These are phyloP conservation scores for Sarotherodon lohbergeri DNA, from an alignment of 2,113 vertebrate genomes.

Conservation along the genomic window DNA sequence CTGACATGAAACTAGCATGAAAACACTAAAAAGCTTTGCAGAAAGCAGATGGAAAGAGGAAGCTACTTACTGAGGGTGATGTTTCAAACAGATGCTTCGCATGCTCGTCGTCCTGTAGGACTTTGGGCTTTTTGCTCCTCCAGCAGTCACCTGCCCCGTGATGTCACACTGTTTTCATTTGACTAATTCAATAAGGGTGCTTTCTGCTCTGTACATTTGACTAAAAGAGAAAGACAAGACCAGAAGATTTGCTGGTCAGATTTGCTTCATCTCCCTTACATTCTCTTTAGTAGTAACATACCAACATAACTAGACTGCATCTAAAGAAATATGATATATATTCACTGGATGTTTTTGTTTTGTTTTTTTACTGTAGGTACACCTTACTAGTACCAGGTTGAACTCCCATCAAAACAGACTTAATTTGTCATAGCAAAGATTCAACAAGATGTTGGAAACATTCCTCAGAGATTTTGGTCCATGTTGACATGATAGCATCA, in stretches of 20 bases:
- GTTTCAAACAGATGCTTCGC: not conserved
- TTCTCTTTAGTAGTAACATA: not conserved
- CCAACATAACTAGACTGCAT: not conserved
- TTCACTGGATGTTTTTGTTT: not conserved
- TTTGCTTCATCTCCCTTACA: not conserved
- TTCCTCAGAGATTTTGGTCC: not conserved
- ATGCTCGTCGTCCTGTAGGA: not conserved
- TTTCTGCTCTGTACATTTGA: not conserved
- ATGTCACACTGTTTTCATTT: slow-evolving; percentile 62
- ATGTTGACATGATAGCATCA: not conserved
- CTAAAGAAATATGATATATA: not conserved
- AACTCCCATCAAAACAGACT: not conserved
- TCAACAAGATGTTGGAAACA: not conserved
- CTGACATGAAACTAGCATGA: not conserved
- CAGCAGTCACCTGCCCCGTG: slow-evolving; percentile 36
- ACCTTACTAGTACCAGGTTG: not conserved
- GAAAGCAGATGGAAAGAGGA: not conserved
- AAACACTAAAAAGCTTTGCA: not conserved
- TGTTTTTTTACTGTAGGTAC: not conserved
- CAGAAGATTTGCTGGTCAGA: not conserved
- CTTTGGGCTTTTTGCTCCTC: slow-evolving; percentile 8
- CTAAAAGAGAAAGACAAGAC: not conserved
- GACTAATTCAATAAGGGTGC: slow-evolving; percentile 66
- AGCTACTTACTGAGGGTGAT: slow-evolving; percentile 30
- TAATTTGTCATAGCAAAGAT: not conserved